Base-by-base conservation (phyloP, 2,113 vertebrate genomes). In the Xenotilapia flavipinnis region DNA sequence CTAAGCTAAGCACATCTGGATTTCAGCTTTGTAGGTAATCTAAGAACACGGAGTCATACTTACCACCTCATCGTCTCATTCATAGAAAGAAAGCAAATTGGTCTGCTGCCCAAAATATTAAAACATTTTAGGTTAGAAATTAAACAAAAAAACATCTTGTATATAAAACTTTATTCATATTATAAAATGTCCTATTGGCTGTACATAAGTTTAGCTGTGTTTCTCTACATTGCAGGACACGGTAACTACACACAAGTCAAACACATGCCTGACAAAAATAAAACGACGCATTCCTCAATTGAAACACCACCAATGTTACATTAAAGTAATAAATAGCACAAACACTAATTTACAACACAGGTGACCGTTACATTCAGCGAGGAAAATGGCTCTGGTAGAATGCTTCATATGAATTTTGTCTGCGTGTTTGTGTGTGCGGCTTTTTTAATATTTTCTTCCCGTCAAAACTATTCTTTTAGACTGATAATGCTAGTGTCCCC, bases 131-230 rank as follows among this genome's bases (percentile, higher is more conserved):
- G 15, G 23, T 77, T 6, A 19, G 8, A 75, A 51, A 49, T 28
- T 31, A 9, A 13, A 40, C n/a, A 47, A 6, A 51, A 60, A 53
- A 54, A 9, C 8, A 53, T 47, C 13, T 65, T 87, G 81, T 73
- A 92, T 95, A 96, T 38, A 97, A 93, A 94, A 87, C 62, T 97
- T 97, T 97, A 98, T 98, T 98, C 96, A 97, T 95, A 97, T 97
- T 97, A 97, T 97, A 98, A 98, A 98, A 98, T 93, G 83, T 94
- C 93, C 90, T 96, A 96, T 77, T 51, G 80, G 86, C 91, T 93
- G 91, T 87, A 95, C 89, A 93, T 83, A 56, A 15, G 26, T 79
- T 87, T 38, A 86, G 77, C 49, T 51, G 75, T 87, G 89, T 79
- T 84, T 82, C 38, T 93, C 91, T 91, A 90, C 82, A 89, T 42